Conservation (phyloP, 2,113 vertebrate genomes). For the Grammomys surdaster region DNA sequence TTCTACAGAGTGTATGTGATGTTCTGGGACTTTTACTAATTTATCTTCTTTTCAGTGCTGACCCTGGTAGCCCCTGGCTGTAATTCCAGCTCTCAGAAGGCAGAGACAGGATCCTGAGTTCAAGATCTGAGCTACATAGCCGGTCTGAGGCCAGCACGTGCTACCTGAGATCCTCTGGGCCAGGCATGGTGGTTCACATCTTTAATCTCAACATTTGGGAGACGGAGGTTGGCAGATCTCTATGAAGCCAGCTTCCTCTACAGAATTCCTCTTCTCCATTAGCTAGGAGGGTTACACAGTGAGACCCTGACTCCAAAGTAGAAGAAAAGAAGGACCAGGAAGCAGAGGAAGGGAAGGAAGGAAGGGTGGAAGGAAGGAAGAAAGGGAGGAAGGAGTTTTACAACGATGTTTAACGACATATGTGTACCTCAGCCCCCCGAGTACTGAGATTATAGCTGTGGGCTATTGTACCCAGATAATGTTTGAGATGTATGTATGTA, state of each 20-base stretch:
- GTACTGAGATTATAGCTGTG: background rate
- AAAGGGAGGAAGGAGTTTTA: background rate
- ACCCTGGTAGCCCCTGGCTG: background rate
- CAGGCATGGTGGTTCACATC: background rate
- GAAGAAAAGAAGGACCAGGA: too few relatives aligned
- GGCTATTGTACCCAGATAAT: background rate
- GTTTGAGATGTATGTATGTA: background rate
- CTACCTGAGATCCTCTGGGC: background rate
- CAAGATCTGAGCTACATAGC: background rate
- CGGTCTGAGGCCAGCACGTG: background rate
- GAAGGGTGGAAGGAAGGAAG: background rate
- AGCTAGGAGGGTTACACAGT: background rate
- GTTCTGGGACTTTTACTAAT: conserved; percentile 44
- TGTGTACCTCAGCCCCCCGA: background rate
- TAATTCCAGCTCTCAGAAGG: background rate
- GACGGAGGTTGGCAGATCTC: background rate
- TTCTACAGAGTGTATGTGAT: background rate
- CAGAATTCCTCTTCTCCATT: background rate
- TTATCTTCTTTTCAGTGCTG: background rate
- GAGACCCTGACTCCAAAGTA: background rate
- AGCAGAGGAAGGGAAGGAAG: background rate
- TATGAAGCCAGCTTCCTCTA: background rate
- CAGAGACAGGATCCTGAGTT: background rate
- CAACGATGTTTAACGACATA: too few relatives aligned
- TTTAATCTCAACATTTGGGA: background rate